Evolutionary conservation across 2,113 vertebrate genomes (phyloP).

Genomic region (Theristicus caerulescens): DNA sequence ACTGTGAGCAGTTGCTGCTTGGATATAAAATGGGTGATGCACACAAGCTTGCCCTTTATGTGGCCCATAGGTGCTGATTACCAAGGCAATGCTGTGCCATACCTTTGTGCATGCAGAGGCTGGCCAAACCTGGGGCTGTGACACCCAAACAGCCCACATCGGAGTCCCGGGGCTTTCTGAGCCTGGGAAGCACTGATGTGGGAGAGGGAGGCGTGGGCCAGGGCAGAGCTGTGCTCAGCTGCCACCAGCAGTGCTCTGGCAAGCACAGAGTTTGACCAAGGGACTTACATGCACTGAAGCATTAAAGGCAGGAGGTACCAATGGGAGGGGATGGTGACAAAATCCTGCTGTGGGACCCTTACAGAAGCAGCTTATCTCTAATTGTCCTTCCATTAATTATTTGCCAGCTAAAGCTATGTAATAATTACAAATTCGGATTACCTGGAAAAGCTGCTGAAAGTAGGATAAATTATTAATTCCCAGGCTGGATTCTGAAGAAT

Average conservation of each 20-base stretch:
- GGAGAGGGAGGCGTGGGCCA: fast-evolving
- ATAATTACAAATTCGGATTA: neutral
- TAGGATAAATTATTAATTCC: neutral
- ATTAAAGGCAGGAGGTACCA: neutral
- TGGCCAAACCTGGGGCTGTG: neutral
- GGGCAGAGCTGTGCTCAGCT: neutral
- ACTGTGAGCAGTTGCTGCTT: neutral
- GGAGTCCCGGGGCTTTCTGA: neutral
- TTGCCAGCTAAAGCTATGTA: neutral
- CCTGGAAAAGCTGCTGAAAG: slow-evolving; percentile 3
- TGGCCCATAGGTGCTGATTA: neutral
- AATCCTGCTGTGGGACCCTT: neutral
- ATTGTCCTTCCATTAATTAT: neutral
- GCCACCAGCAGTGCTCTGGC: neutral
- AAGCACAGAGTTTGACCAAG: neutral
- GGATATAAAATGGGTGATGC: neutral
- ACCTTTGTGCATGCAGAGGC: neutral
- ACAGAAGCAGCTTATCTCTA: neutral
- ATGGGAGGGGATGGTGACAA: neutral
- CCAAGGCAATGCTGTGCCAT: neutral
- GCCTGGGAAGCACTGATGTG: neutral
- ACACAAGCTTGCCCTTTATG: neutral
- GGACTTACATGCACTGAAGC: fast-evolving
- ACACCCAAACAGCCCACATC: fast-evolving
- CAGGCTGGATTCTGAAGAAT: neutral